phyloP scores from a whole-genome alignment of 2,113 vertebrate species.

The Danionella cerebrum region DNA sequence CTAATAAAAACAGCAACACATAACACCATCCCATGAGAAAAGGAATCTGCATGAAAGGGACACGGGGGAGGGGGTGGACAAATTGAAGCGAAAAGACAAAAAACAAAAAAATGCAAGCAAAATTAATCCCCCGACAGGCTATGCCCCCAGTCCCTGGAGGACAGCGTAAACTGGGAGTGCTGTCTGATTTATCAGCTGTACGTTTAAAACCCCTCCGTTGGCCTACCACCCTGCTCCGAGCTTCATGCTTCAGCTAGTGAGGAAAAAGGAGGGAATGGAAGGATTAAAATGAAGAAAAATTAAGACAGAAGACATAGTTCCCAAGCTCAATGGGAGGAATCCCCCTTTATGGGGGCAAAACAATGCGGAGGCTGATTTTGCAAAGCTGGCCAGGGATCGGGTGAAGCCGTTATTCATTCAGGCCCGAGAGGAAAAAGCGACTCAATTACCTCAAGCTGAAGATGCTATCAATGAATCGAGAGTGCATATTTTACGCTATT shows the following conservation, averaged over 20 bases:
- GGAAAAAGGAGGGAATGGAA: conserved; percentile 59
- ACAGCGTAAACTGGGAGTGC: conserved; percentile 21
- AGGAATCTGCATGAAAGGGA: conserved; percentile 62
- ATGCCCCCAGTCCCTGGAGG: conserved; percentile 44
- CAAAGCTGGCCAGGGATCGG: conserved; percentile 75
- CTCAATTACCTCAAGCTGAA: conserved; percentile 98
- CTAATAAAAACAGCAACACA: conserved; percentile 70
- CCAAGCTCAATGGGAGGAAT: conserved; percentile 79
- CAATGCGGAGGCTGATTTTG: conserved; percentile 81
- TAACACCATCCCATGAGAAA: conserved; percentile 57
- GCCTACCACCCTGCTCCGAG: conserved; percentile 47
- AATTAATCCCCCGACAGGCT: conserved; percentile 48
- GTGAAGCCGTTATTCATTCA: conserved; percentile 99
- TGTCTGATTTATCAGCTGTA: conserved; percentile 61
- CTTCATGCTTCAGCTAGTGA: conserved; percentile 64
- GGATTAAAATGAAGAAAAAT: conserved; percentile 97
- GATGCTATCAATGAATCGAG: conserved; percentile 98
- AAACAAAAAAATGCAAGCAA: conserved; percentile 23
- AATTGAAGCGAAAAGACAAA: conserved; percentile 48
- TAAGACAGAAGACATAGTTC: conserved; percentile 78
- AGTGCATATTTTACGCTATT: conserved; percentile 97
- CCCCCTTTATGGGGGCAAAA: conserved; percentile 68
- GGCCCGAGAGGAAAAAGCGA: conserved; percentile 75
- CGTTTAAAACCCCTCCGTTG: conserved; percentile 47
- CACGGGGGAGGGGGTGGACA: conserved; percentile 31